These are phyloP conservation scores for Zoroaster sp. DNA, from an alignment of 53 echinoderm and acorn worm species.

Conservation along the genomic window DNA sequence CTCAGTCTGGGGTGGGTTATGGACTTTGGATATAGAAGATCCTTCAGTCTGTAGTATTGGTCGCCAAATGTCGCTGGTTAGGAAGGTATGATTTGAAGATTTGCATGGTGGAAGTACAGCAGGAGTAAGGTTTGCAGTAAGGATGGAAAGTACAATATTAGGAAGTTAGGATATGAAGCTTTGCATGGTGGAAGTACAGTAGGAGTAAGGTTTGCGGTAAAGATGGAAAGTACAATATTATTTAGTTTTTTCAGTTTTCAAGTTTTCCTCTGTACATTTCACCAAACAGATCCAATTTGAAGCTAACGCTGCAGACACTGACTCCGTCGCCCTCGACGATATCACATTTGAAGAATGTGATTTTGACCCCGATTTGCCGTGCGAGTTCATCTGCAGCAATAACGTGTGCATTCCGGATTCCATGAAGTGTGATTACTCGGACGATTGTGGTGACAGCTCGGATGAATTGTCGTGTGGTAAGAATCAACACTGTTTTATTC, in stretches of 20 bases:
- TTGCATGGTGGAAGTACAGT: no score
- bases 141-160: no score
- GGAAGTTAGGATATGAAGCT: no score
- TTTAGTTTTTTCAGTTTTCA: neutral
- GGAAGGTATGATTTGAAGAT: no score
- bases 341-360: slow-evolving; percentile 68
- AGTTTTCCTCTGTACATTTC: neutral
- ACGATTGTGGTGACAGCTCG: slow-evolving; percentile 85
- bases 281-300: slow-evolving; percentile 72
- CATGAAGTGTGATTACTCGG: slow-evolving; percentile 82
- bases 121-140: no score
- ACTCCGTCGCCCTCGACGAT: slow-evolving; percentile 80
- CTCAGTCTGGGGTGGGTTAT: no score
- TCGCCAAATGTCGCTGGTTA: no score
- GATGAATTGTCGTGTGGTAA: slow-evolving; percentile 85
- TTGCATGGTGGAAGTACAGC: no score
- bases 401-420: slow-evolving; percentile 73
- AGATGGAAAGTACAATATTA: no score
- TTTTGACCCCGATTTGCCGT: slow-evolving; percentile 60
- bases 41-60: no score
- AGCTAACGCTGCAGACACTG: slow-evolving; percentile 38
- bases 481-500: neutral
- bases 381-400: slow-evolving; percentile 79
- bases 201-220: no score
- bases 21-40: no score